phyloP scores from a whole-genome alignment of 1,140 invertebrate genomes.

The Heterodera schachtii region DNA sequence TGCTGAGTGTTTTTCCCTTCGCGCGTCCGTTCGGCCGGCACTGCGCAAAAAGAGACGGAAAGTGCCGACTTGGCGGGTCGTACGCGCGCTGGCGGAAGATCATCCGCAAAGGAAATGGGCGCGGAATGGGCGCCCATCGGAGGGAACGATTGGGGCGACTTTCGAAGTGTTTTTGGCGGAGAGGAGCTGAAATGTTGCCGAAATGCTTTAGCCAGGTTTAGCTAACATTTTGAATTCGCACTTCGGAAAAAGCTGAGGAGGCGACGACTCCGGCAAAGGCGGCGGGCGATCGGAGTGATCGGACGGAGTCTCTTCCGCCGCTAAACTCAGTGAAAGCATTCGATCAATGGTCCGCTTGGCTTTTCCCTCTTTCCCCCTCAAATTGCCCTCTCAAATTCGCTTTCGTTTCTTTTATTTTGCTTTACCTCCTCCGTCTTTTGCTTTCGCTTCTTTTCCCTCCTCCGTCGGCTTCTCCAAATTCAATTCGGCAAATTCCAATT shows the following conservation, averaged over 20 bases:
- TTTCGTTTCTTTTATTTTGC: background rate
- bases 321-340: background rate
- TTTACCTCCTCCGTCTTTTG: background rate
- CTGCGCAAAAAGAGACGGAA: constrained; percentile 30
- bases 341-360: too few relatives aligned
- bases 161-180: constrained; percentile 21
- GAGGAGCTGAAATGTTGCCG: background rate
- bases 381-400: background rate
- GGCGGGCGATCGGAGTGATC: background rate
- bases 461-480: background rate
- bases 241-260: background rate
- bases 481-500: background rate
- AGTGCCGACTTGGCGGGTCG: constrained; percentile 26
- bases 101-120: background rate
- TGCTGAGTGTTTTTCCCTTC: background rate
- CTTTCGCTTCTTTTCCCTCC: background rate
- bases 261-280: background rate
- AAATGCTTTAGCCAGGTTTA: background rate
- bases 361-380: too few relatives aligned
- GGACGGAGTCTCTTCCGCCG: background rate
- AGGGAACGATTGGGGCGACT: constrained; percentile 32
- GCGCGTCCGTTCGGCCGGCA: background rate
- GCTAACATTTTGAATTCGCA: background rate
- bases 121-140: constrained; percentile 13
- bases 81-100: background rate